Conservation (phyloP, 1,140 invertebrate genomes). For the Batillaria attramentaria region DNA sequence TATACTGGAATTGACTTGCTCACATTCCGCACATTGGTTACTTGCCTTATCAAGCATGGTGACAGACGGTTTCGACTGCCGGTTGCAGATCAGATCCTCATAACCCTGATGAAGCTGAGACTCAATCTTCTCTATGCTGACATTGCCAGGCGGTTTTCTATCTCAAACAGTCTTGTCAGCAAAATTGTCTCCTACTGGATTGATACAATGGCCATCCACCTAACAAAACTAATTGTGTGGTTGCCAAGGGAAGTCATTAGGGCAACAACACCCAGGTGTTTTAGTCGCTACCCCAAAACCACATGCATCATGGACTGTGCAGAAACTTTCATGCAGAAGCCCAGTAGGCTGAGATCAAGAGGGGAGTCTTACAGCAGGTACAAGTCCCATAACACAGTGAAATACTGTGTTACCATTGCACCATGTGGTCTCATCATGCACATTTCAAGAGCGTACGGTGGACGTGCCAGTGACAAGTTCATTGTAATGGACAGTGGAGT, state of each 20-base stretch:
- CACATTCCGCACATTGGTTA: too few species aligned
- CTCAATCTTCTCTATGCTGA: too few species aligned
- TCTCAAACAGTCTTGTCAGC: too few species aligned
- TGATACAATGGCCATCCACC: too few species aligned
- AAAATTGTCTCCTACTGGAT: too few species aligned
- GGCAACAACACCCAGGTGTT: constrained; percentile 26
- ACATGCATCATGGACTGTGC: constrained; percentile 44
- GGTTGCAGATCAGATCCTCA: too few species aligned
- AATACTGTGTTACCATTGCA: constrained; percentile 38
- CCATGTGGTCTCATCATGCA: constrained; percentile 36
- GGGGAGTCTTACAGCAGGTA: constrained; percentile 34
- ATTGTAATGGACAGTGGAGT: constrained; percentile 38
- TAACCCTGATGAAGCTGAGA: too few species aligned
- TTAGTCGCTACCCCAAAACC: constrained; percentile 30
- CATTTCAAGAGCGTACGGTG: constrained; percentile 38
- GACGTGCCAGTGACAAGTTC: constrained; percentile 41
- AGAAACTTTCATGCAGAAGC: constrained; percentile 39
- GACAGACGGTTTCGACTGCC: too few species aligned
- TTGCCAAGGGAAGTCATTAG: constrained; percentile 34
- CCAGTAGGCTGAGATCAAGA: constrained; percentile 27
- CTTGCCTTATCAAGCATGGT: too few species aligned
- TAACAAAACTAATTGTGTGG: constrained; percentile 40
- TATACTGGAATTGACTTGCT: too few species aligned
- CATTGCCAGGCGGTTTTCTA: too few species aligned
- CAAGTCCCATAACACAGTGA: constrained; percentile 37